phyloP scores from a whole-genome alignment of 2,113 vertebrate genomes.

The Lagenorhynchus albirostris region DNA sequence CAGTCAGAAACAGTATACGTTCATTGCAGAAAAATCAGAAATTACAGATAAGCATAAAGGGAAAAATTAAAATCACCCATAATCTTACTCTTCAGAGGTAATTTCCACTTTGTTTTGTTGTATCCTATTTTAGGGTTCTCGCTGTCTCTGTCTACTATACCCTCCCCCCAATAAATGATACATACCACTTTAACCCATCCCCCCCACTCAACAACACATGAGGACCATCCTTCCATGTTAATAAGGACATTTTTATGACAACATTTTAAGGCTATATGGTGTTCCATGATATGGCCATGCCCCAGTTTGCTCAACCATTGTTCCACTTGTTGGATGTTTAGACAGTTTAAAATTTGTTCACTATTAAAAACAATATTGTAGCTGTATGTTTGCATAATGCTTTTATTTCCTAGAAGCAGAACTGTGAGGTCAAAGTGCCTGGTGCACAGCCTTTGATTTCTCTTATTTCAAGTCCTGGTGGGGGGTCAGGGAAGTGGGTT shows the following conservation, averaged over 20 bases:
- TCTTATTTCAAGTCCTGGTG: not conserved
- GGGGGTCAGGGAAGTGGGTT: not conserved
- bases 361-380: not conserved
- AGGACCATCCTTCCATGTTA: not conserved
- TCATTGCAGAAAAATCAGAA: not conserved
- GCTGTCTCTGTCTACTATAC: not conserved
- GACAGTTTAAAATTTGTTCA: not conserved
- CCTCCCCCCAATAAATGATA: not conserved
- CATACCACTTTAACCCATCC: not conserved
- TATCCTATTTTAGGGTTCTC: not conserved
- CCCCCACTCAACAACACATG: not conserved
- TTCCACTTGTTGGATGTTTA: not conserved
- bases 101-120: not conserved
- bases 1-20: not conserved
- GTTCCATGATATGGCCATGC: not conserved
- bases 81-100: not conserved
- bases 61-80: not conserved
- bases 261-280: not conserved
- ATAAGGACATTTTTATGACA: not conserved
- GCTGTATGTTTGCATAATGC: not conserved
- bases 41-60: not conserved
- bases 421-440: not conserved
- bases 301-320: not conserved
- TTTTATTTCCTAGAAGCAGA: not conserved
- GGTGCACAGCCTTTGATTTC: not conserved